Evolutionary conservation across 2,797 vertebrate genomes (phyloP).

Genomic region (Pachyuromys duprasi): DNA sequence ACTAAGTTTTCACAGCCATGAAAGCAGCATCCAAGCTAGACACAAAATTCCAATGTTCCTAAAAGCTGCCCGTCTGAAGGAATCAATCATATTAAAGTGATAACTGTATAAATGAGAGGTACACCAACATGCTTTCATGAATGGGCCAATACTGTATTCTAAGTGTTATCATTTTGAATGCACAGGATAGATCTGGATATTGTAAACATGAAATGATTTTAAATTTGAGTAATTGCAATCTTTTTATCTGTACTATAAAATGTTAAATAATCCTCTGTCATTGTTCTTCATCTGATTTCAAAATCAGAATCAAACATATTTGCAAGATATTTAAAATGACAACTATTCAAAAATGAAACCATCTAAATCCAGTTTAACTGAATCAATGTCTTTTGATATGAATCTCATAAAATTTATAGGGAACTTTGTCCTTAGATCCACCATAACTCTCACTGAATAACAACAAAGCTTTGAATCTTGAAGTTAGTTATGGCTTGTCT

Average conservation of each 20-base stretch:
- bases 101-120: neutral
- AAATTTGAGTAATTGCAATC: neutral
- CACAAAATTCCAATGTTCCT: neutral
- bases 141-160: neutral
- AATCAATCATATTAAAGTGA: conserved; percentile 6
- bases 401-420: conserved; percentile 90
- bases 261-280: conserved; percentile 52
- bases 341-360: conserved; percentile 79
- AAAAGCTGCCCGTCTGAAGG: neutral
- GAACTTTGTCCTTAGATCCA: conserved; percentile 90
- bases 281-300: conserved; percentile 78
- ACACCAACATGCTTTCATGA: neutral
- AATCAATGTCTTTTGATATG: conserved; percentile 92
- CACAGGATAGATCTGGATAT: neutral
- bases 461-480: conserved; percentile 87
- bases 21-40: neutral
- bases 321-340: conserved; percentile 77
- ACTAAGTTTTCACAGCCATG: neutral
- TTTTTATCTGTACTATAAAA: neutral
- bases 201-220: neutral
- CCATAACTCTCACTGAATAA: conserved; percentile 89
- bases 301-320: conserved; percentile 75
- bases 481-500: conserved; percentile 77
- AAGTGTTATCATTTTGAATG: neutral
- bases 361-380: conserved; percentile 88